A percentile compares a stretch with the other conserved stretches of the same genome.
These are phyloP conservation scores for Melanerpes aurifrons DNA, from an alignment of 2,113 vertebrate species.

Conservation along the genomic window DNA sequence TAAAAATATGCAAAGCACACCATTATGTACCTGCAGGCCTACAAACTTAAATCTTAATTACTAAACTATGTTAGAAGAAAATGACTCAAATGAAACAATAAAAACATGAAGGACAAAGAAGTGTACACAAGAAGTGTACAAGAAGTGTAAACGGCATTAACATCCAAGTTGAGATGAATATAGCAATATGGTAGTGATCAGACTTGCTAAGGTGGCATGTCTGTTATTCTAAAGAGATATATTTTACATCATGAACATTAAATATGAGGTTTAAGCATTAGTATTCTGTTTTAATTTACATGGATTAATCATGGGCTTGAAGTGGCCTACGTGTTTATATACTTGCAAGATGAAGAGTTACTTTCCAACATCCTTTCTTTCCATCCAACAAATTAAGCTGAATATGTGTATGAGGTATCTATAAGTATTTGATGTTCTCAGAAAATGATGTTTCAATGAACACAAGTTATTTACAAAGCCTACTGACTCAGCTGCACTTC, in stretches of 20 bases:
- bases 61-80: neutral
- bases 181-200: neutral
- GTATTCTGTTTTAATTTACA: neutral
- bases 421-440: neutral
- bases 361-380: neutral
- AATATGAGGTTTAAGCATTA: neutral
- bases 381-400: neutral
- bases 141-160: neutral
- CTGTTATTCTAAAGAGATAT: neutral
- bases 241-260: neutral
- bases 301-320: neutral
- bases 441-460: neutral
- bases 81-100: neutral
- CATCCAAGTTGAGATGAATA: neutral
- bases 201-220: neutral
- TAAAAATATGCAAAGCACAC: neutral
- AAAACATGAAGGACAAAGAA: neutral
- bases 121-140: neutral
- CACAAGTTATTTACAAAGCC: neutral
- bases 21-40: neutral
- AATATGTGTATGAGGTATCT: neutral
- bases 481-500: neutral
- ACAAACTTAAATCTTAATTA: neutral
- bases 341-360: neutral
- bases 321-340: neutral